These are phyloP conservation scores for Vireo griseus DNA, from an alignment of 2,797 vertebrate genomes.

Conservation along the genomic window DNA sequence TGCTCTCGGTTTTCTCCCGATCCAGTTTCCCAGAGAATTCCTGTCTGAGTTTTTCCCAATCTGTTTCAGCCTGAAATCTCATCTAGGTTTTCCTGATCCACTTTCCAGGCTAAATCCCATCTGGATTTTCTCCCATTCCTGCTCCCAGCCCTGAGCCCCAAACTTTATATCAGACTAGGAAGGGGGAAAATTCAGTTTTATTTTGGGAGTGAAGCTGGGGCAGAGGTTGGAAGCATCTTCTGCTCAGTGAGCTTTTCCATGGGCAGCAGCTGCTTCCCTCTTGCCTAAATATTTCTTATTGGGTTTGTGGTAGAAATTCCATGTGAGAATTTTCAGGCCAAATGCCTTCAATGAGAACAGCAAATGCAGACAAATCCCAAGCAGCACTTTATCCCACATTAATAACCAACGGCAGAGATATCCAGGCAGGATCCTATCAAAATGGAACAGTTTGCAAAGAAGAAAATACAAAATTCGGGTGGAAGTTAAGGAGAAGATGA, in stretches of 20 bases:
- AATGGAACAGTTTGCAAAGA: neutral
- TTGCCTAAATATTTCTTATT: neutral
- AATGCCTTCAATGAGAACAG: neutral
- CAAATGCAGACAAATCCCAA: neutral
- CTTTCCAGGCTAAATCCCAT: neutral
- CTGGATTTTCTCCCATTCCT: neutral
- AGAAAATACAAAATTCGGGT: neutral
- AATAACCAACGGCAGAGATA: neutral
- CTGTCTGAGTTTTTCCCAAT: accelerated
- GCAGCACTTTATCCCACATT: neutral
- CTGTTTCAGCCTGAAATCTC: neutral
- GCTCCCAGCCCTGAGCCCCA: neutral
- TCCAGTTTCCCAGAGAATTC: neutral
- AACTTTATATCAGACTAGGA: neutral
- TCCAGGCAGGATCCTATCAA: neutral
- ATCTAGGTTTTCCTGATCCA: accelerated
- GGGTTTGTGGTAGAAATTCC: neutral
- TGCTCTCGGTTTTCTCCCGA: accelerated
- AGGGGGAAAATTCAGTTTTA: neutral
- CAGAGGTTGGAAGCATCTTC: neutral
- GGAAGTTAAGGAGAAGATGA: neutral
- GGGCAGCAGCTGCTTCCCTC: neutral
- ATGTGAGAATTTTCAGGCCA: neutral
- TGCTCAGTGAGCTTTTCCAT: neutral
- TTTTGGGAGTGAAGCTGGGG: neutral